Evolutionary conservation across 2,113 vertebrate genomes (phyloP).

Genomic region (Melospiza melodia): DNA sequence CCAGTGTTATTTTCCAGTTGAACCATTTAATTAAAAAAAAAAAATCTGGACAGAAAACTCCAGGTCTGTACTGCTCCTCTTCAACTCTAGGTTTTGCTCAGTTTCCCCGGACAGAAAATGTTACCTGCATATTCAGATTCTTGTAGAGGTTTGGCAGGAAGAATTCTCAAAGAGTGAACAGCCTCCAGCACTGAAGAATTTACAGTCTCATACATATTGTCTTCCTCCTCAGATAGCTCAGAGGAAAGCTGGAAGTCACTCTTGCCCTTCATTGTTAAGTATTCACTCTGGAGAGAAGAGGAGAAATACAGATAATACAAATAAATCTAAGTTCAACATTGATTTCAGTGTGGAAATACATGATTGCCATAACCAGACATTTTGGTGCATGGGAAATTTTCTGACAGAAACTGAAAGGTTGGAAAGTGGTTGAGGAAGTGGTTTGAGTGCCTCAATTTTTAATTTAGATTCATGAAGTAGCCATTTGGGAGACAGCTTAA

Average conservation of each 20-base stretch:
- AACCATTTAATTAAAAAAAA: not conserved
- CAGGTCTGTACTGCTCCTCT: not conserved
- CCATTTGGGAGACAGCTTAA: not conserved
- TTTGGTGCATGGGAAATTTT: too few relatives aligned
- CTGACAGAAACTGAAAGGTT: not conserved
- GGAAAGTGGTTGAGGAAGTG: not conserved
- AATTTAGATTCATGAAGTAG: not conserved
- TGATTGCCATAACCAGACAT: too few relatives aligned
- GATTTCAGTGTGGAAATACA: not conserved
- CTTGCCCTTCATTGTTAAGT: not conserved
- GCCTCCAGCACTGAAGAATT: not conserved
- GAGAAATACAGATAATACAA: not conserved
- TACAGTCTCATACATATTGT: conserved; percentile 57
- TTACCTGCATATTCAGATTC: conserved; percentile 77
- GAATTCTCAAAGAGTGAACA: conserved; percentile 32
- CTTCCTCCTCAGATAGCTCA: not conserved
- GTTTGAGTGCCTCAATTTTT: not conserved
- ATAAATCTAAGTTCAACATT: not conserved
- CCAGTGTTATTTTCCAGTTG: not conserved
- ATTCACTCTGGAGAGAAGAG: conserved; percentile 26
- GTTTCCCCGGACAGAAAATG: not conserved
- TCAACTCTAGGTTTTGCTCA: not conserved
- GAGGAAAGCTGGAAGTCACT: not conserved
- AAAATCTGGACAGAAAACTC: not conserved
- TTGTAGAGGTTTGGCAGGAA: conserved; percentile 66